Base-by-base conservation (phyloP, 1,140 invertebrate genomes). In the Drosophila persimilis region DNA sequence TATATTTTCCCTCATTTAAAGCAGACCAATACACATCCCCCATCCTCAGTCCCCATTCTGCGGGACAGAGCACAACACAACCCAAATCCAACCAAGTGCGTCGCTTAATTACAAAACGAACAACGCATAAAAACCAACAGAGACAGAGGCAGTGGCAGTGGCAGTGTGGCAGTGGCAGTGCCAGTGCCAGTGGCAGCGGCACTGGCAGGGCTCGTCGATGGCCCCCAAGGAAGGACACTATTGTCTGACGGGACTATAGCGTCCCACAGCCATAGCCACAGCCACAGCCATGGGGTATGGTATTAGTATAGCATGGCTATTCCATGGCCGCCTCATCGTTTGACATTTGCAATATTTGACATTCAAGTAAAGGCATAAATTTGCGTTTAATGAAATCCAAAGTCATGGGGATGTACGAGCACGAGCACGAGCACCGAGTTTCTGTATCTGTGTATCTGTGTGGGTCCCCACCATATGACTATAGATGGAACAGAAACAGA, bases 81-180 rank as follows among this genome's bases (percentile, higher is more conserved):
- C 31, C 71, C 60, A 66, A 83, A 78, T 70, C 74, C 74, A 86
- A 51, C 65, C 81, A 86, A 85, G 83, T 85, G 81, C 83, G 81
- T 85, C 80, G 80, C 83, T 89, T 89, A 89, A 89, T 89, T 89
- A 89, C 85, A 89, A 89, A 89, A 89, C 85, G 85, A 89, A 88
- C 83, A 88, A 83, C 83, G 75, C 83, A 88, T 88, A 88, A 88
- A 88, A 88, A 88, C 78, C 83, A 60, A 77, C 62, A 74, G 73
- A 75, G 55, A 67, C 71, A 39, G 35, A 11, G 31, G 29, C 29
- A 31, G 29, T 35, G 31, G 7, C 31, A 31, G 8, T 35, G 9
- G 22, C 43, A 31, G 7, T 31, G 29, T 31, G 7, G 29, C 70
- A 35, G 35, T 39, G 3, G 31, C 31, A 11, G 9, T 35, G 31